A percentile compares a stretch with the other conserved stretches of the same genome.
Conservation (phyloP, 2,797 vertebrate species). For the Limnodromus scolopaceus region DNA sequence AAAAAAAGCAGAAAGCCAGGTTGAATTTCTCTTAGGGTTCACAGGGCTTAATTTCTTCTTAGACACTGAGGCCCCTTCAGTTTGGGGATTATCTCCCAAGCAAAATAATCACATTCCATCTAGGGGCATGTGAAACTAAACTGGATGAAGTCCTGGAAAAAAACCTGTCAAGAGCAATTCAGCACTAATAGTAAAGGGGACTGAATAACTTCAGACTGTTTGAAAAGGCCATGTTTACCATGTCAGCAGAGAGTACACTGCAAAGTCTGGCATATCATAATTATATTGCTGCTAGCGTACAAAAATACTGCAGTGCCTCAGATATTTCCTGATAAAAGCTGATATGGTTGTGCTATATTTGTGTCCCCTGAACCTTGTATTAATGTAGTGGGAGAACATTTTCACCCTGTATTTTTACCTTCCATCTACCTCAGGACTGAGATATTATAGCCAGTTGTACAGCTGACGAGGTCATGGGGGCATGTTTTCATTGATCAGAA, state of each 20-base stretch:
- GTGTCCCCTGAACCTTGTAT: not conserved
- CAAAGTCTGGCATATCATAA: not conserved
- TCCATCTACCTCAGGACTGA: not conserved
- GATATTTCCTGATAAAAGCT: not conserved
- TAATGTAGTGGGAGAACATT: not conserved
- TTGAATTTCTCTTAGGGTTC: not conserved
- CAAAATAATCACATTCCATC: conserved; percentile 18
- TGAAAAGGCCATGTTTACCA: conserved; percentile 19
- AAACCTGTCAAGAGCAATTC: not conserved
- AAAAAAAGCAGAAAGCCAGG: not conserved
- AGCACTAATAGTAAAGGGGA: not conserved
- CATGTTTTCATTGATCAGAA: not conserved
- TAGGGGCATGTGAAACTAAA: not conserved
- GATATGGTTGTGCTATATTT: not conserved
- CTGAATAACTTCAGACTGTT: not conserved
- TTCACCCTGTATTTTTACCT: not conserved
- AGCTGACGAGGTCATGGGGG: not conserved
- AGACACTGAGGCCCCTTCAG: not conserved
- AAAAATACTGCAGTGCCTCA: not conserved
- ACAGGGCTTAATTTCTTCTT: not conserved
- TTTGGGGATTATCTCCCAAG: conserved; percentile 13
- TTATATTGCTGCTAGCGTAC: not conserved
- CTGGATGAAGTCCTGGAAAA: not conserved
- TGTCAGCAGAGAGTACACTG: not conserved
- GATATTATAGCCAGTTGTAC: not conserved